phyloP scores from a whole-genome alignment of 2,888 invertebrate genomes.

The Temnothorax unifasciatus region DNA sequence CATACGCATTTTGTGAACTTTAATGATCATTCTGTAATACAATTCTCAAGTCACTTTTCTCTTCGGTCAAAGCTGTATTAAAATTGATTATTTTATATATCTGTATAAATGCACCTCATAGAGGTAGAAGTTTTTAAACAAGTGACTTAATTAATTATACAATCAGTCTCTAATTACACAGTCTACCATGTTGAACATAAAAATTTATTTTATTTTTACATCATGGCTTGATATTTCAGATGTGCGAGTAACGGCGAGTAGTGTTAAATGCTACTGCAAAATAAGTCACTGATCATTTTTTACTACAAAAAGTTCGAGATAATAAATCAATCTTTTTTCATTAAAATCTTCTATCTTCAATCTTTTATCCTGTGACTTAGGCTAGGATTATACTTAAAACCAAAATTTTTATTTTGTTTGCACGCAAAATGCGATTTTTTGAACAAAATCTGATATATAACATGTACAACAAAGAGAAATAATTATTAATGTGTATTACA shows the following conservation, averaged over 20 bases:
- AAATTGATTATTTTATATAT: conserved; percentile 60
- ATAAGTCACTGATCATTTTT: neutral
- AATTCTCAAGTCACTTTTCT: conserved; percentile 48
- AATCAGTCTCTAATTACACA: conserved; percentile 71
- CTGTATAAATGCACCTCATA: conserved; percentile 70
- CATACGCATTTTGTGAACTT: conserved; percentile 30
- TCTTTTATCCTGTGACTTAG: conserved; percentile 7
- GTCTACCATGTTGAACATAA: conserved; percentile 56
- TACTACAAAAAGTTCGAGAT: conserved; percentile 12
- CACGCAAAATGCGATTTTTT: neutral
- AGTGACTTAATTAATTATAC: conserved; percentile 59
- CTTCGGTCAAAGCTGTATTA: conserved; percentile 59
- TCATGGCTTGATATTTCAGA: conserved; percentile 28
- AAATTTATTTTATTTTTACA: conserved; percentile 51
- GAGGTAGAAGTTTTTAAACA: conserved; percentile 70
- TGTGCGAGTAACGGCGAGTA: conserved; percentile 24
- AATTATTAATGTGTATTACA: conserved; percentile 19
- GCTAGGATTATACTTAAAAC: conserved; percentile 1
- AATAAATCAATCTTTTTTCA: conserved; percentile 17
- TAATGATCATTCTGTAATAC: conserved; percentile 44
- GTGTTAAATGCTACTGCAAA: conserved; percentile 30
- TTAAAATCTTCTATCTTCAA: neutral
- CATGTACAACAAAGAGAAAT: conserved; percentile 30
- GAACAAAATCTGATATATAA: conserved; percentile 38
- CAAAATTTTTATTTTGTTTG: conserved; percentile 36